Evolutionary conservation across 2,113 vertebrate species (phyloP).

Genomic region (Silurus meridionalis): DNA sequence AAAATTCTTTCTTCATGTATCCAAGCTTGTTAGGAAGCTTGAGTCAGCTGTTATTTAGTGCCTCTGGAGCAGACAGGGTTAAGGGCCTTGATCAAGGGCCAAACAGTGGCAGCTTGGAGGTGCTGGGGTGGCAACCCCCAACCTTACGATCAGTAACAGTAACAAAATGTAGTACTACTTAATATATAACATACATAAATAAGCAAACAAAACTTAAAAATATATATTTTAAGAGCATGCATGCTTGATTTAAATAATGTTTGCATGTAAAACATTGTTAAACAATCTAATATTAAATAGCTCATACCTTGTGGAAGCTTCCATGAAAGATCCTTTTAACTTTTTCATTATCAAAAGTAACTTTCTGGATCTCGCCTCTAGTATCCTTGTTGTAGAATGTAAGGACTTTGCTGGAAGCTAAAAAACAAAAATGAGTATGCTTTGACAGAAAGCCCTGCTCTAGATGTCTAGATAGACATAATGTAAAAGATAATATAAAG

Average conservation of each 20-base stretch:
- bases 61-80: no score
- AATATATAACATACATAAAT: no score
- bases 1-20: no score
- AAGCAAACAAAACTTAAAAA: no score
- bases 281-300: conserved; percentile 5
- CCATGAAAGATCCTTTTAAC: conserved; percentile 94
- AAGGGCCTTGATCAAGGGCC: no score
- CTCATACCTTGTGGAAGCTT: conserved; percentile 98
- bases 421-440: conserved; percentile 55
- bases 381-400: conserved; percentile 96
- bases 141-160: no score
- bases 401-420: conserved; percentile 90
- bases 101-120: no score
- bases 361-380: conserved; percentile 87
- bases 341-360: conserved; percentile 86
- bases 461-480: conserved; percentile 50
- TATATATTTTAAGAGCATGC: no score
- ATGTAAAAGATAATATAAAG: background rate
- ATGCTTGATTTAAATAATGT: background rate
- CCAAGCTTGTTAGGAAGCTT: no score
- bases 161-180: no score
- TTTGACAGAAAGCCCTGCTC: background rate
- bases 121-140: no score
- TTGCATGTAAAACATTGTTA: background rate
- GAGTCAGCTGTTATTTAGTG: no score